Conservation (phyloP, 2,888 invertebrate genomes). For the Tupiocoris notatus region DNA sequence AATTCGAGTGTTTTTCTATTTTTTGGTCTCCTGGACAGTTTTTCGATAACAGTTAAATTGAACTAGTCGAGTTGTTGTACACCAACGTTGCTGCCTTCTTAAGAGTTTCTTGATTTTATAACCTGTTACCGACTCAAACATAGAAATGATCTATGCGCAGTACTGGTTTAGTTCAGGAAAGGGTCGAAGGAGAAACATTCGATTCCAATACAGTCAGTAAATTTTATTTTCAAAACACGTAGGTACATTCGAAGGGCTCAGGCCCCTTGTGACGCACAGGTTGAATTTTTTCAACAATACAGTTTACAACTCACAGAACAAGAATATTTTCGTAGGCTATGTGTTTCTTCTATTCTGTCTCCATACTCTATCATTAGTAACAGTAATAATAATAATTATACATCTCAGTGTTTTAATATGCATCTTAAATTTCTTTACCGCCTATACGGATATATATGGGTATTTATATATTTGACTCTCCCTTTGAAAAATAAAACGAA, state of each 20-base stretch:
- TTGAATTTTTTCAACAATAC: constrained; percentile 12
- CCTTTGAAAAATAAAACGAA: constrained; percentile 42
- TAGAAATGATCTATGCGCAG: too few relatives aligned
- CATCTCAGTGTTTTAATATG: constrained; percentile 14
- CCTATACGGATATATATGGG: constrained; percentile 20
- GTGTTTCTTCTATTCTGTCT: not conserved
- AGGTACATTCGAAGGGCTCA: not conserved
- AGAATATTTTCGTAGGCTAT: constrained; percentile 20
- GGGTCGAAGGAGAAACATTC: not conserved
- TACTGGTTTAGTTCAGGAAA: too few relatives aligned
- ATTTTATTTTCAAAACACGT: constrained; percentile 34
- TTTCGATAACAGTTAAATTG: too few relatives aligned
- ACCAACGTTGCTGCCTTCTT: too few relatives aligned
- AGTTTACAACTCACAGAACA: constrained; percentile 13
- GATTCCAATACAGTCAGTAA: constrained; percentile 21
- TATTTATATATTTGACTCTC: constrained; percentile 34
- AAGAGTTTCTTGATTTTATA: too few relatives aligned
- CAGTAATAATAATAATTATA: not conserved
- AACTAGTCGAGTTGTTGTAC: too few relatives aligned
- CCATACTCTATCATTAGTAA: not conserved
- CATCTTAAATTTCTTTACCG: constrained; percentile 26
- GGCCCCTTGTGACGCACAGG: not conserved
- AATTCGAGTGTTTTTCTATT: too few relatives aligned
- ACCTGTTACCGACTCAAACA: too few relatives aligned
- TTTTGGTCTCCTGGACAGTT: too few relatives aligned